phyloP scores from a whole-genome alignment of 2,797 vertebrate genomes.

The Columba guinea region DNA sequence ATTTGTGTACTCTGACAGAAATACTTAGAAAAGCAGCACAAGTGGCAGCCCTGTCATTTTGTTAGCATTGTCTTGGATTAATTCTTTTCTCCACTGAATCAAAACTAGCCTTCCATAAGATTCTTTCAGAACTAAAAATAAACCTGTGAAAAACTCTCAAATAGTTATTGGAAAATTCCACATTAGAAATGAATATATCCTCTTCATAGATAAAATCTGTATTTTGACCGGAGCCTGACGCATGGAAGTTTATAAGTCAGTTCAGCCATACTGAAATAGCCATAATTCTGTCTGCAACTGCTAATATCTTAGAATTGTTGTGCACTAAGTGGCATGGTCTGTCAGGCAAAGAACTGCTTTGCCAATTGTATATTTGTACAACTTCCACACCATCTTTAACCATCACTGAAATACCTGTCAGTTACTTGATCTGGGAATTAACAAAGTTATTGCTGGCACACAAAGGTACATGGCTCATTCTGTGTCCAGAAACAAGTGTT shows the following conservation, averaged over 20 bases:
- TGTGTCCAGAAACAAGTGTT: background rate
- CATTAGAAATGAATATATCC: background rate
- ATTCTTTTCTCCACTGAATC: background rate
- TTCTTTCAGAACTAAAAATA: background rate
- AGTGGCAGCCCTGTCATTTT: background rate
- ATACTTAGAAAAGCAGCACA: constrained; percentile 8
- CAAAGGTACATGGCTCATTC: background rate
- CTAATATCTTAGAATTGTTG: background rate
- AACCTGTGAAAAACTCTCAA: background rate
- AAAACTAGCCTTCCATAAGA: background rate
- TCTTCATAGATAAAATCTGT: background rate
- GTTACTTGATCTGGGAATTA: background rate
- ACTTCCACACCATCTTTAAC: background rate
- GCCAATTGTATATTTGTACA: background rate
- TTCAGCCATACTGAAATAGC: background rate
- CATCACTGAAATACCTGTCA: background rate
- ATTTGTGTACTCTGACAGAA: background rate
- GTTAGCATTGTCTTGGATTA: background rate
- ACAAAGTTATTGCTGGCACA: background rate
- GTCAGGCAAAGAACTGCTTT: background rate
- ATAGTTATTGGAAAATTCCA: background rate
- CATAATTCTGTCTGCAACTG: background rate
- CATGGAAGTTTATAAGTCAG: background rate
- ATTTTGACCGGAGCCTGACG: background rate
- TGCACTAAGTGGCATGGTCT: background rate